These are phyloP conservation scores for Campoplex nolae DNA, from an alignment of 2,888 invertebrate genomes.

Conservation along the genomic window DNA sequence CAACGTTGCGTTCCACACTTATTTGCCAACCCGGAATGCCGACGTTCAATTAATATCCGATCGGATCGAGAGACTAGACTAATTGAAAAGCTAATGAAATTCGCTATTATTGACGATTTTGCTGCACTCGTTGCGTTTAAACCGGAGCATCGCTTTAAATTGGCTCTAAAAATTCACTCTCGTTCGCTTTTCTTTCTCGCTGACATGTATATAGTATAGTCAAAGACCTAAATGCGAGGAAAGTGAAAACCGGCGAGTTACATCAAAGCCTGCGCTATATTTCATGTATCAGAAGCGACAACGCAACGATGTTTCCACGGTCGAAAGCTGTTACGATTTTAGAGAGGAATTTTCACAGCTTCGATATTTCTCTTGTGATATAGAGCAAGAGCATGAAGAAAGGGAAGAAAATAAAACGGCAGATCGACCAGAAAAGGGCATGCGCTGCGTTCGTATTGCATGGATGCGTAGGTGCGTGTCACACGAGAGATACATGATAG, in stretches of 20 bases:
- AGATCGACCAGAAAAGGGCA: constrained; percentile 6
- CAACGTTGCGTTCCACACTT: too few species aligned
- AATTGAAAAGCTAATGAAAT: too few species aligned
- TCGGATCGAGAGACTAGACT: too few species aligned
- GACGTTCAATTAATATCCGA: too few species aligned
- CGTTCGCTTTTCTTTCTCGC: too few species aligned
- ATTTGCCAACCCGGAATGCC: too few species aligned
- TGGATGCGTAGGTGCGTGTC: constrained; percentile 60
- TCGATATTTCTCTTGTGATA: constrained; percentile 38
- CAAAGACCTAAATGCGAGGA: not conserved
- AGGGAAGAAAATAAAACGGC: constrained; percentile 49
- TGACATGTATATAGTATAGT: too few species aligned
- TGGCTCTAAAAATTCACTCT: too few species aligned
- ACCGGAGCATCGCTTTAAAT: too few species aligned
- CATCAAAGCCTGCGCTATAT: constrained; percentile 77
- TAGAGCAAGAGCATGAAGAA: not conserved
- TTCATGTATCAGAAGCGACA: constrained; percentile 78
- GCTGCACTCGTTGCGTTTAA: too few species aligned
- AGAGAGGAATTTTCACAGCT: constrained; percentile 51
- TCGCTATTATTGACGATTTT: too few species aligned
- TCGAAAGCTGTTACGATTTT: constrained; percentile 79
- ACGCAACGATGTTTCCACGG: constrained; percentile 81
- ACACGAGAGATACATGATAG: constrained; percentile 50
- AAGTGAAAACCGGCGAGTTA: constrained; percentile 70
- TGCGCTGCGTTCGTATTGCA: constrained; percentile 12